Evolutionary conservation across 2,113 vertebrate species (phyloP), one percentile per base, ranked within the genome.

Genomic region (Agapornis roseicollis): DNA sequence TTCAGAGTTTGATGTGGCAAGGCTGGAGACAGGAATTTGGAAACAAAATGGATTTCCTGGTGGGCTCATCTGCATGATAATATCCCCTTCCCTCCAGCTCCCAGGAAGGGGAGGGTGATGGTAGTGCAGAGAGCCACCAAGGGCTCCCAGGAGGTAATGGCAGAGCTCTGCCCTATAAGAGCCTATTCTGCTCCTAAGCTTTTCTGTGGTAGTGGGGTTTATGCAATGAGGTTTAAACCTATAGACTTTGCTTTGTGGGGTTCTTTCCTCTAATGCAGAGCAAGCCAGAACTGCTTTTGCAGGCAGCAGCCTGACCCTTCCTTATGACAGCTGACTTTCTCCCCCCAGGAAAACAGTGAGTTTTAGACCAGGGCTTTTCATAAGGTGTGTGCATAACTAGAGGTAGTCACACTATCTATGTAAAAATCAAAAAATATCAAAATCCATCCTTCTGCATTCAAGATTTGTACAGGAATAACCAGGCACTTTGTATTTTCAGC

Each of bases 21-120:
- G 56, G 42, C 53, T 55, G 47, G 65, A 74, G 55, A 33, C 5
- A 61, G 49, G 87, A 88, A 94, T 95, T 74, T 93, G 85, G 88
- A 96, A 88, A 91, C 80, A 95, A 86, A 95, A 65, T 33, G 89
- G 28, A 20, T 91, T 91, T 92, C 82, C 91, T 91, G 93, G 64
- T 74, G 87, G 66, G 79, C 65, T 94, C 20, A 71, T 95, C 90
- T 95, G 37, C 95, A 95, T 86, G 31, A 77, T 53, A 96, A 95
- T 96, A 37, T 53, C 68, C 66, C 31, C 33, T 68, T 85, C 19
- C 61, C 56, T 74, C 70, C 64, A 1, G 5, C 58, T 46, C 80
- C 58, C 44, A 13, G 50, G 42, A 58, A 60, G 5, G 9, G 46
- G 58, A 52, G 37, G 20, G 15, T 77, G 66, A 35, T n/a, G 69